phyloP scores from a whole-genome alignment of 2,888 invertebrate genomes.

The Zygothrica quintamaculata region DNA sequence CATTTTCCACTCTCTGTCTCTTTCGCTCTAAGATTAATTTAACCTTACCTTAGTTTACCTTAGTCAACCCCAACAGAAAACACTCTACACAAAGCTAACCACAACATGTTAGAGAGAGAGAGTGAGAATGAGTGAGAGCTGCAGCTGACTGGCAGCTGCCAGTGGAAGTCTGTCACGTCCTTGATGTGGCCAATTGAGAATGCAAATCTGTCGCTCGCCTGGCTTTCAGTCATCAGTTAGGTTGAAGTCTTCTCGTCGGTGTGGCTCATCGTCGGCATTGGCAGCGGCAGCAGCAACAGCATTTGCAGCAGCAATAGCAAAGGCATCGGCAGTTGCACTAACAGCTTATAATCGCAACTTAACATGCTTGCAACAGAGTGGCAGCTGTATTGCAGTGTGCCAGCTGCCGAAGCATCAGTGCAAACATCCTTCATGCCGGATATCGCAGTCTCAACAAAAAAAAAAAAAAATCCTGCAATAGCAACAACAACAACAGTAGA shows the following conservation, averaged over 20 bases:
- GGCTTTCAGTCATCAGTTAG: conserved; percentile 36
- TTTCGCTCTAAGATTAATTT: too few species aligned
- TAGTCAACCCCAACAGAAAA: not conserved
- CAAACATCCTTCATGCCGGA: conserved; percentile 78
- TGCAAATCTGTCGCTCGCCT: conserved; percentile 64
- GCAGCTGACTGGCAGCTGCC: conserved; percentile 12
- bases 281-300: conserved; percentile 79
- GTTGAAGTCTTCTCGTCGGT: conserved; percentile 2
- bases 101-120: not conserved
- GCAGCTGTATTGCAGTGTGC: conserved; percentile 2
- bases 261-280: conserved; percentile 53
- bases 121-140: not conserved
- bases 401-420: conserved; percentile 68
- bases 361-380: conserved; percentile 71
- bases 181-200: conserved; percentile 74
- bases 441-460: conserved; percentile 62
- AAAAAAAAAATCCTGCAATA: conserved; percentile 20
- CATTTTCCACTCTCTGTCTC: too few species aligned
- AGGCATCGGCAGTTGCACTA: conserved; percentile 69
- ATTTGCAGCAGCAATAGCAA: too few species aligned
- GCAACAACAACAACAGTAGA: not conserved
- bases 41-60: too few species aligned
- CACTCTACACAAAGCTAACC: conserved; percentile 1
- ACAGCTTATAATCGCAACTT: conserved; percentile 80
- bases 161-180: conserved; percentile 44